Conservation (phyloP, 2,113 vertebrate genomes). For the Aptenodytes patagonicus region DNA sequence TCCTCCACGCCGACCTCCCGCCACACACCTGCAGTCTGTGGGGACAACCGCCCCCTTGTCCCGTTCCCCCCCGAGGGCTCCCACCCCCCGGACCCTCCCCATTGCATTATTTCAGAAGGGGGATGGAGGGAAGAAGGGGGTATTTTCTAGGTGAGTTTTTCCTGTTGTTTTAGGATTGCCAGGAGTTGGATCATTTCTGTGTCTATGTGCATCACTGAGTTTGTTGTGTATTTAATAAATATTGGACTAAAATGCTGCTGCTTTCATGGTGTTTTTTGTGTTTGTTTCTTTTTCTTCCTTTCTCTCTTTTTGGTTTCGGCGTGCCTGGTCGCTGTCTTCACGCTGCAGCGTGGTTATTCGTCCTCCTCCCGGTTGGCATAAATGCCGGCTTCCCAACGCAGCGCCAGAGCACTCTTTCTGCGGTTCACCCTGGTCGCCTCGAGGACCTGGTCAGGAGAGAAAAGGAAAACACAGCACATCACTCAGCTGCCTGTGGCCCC, state of each 20-base stretch:
- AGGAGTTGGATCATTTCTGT: slow-evolving; percentile 42
- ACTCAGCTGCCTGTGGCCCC: neutral
- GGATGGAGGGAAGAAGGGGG: neutral
- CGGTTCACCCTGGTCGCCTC: slow-evolving; percentile 94
- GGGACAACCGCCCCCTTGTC: neutral
- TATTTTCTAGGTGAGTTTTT: slow-evolving; percentile 57
- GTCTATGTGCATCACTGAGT: slow-evolving; percentile 65
- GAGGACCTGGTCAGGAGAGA: slow-evolving; percentile 82
- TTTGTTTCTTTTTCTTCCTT: neutral
- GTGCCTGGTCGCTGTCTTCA: slow-evolving; percentile 8
- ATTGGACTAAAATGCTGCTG: slow-evolving; percentile 71
- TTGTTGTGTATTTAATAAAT: slow-evolving; percentile 76
- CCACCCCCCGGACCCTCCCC: neutral
- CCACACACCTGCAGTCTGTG: neutral
- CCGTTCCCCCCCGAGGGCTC: neutral
- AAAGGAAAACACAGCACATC: neutral
- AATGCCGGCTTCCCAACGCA: slow-evolving; percentile 95
- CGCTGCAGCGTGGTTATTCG: slow-evolving; percentile 60
- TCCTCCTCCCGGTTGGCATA: slow-evolving; percentile 91
- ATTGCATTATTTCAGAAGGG: slow-evolving; percentile 35
- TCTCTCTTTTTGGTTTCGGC: slow-evolving; percentile 48
- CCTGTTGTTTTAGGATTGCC: slow-evolving; percentile 34
- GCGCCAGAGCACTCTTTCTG: slow-evolving; percentile 92
- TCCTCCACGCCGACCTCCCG: neutral
- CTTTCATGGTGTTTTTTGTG: neutral